Percentiles rank a stretch among this genome's conserved stretches.
Evolutionary conservation across 2,888 invertebrate genomes (phyloP).

Genomic region (Slavum lentiscoides): DNA sequence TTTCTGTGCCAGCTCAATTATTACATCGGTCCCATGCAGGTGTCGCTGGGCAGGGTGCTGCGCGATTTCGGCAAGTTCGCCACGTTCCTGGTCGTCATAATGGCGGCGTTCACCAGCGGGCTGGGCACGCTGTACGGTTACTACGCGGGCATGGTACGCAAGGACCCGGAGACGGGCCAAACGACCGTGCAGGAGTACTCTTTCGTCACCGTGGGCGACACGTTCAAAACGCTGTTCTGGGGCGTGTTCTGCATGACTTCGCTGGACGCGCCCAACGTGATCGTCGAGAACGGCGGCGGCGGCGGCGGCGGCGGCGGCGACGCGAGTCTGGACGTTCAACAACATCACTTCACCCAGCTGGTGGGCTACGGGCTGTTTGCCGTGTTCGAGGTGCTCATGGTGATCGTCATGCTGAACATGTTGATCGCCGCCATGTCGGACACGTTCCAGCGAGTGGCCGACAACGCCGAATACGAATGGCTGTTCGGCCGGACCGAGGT

Average conservation of each 20-base stretch:
- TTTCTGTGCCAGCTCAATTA: conserved; percentile 69
- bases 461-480: conserved; percentile 71
- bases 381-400: conserved; percentile 71
- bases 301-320: too few species aligned
- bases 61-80: conserved; percentile 69
- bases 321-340: conserved; percentile 59
- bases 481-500: conserved; percentile 75
- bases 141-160: conserved; percentile 68
- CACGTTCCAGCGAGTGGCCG: conserved; percentile 59
- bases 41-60: conserved; percentile 67
- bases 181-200: conserved; percentile 63
- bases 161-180: conserved; percentile 64
- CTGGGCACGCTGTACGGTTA: conserved; percentile 69
- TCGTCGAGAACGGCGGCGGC: conserved; percentile 68
- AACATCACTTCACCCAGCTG: conserved; percentile 68
- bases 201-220: conserved; percentile 54
- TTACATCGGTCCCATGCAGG: conserved; percentile 67
- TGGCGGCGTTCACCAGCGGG: conserved; percentile 66
- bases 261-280: conserved; percentile 68
- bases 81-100: conserved; percentile 66
- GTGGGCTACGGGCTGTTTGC: conserved; percentile 72
- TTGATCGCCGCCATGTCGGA: conserved; percentile 77
- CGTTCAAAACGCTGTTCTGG: conserved; percentile 72
- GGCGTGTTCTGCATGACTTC: conserved; percentile 71
- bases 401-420: conserved; percentile 77